A percentile compares a stretch with the other conserved stretches of the same genome.
These are phyloP conservation scores for Gallinago jamesoni DNA, from an alignment of 2,113 vertebrate genomes.

Conservation along the genomic window DNA sequence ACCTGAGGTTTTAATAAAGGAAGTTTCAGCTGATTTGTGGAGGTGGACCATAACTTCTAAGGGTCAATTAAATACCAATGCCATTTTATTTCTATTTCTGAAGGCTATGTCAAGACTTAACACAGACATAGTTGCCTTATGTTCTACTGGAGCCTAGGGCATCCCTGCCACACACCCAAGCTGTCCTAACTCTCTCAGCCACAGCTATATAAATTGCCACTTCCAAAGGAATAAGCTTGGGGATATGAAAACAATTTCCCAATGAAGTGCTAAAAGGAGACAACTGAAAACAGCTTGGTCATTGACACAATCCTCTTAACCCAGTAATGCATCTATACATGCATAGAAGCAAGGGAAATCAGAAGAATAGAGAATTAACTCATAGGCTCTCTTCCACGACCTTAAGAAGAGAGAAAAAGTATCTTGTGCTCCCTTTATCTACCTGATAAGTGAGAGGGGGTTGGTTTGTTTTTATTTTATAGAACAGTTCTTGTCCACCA, in stretches of 20 bases:
- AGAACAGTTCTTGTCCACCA: not conserved
- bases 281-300: not conserved
- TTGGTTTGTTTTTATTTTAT: not conserved
- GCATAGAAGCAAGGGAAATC: not conserved
- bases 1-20: not conserved
- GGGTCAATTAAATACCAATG: not conserved
- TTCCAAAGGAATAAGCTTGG: not conserved
- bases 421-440: not conserved
- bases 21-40: not conserved
- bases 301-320: not conserved
- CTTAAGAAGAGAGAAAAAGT: not conserved
- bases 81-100: not conserved
- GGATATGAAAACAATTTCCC: not conserved
- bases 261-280: not conserved
- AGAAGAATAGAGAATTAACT: not conserved
- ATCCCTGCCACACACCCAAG: not conserved
- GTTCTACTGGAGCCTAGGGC: not conserved
- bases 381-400: not conserved
- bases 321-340: not conserved
- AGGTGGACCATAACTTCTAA: not conserved
- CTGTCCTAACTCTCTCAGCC: not conserved
- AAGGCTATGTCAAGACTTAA: not conserved
- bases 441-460: not conserved
- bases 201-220: not conserved
- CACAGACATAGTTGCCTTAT: rapidly evolving